A percentile compares a stretch with the other conserved stretches of the same genome.
These are phyloP conservation scores for Somateria mollissima DNA, from an alignment of 2,797 vertebrate genomes.

Conservation along the genomic window DNA sequence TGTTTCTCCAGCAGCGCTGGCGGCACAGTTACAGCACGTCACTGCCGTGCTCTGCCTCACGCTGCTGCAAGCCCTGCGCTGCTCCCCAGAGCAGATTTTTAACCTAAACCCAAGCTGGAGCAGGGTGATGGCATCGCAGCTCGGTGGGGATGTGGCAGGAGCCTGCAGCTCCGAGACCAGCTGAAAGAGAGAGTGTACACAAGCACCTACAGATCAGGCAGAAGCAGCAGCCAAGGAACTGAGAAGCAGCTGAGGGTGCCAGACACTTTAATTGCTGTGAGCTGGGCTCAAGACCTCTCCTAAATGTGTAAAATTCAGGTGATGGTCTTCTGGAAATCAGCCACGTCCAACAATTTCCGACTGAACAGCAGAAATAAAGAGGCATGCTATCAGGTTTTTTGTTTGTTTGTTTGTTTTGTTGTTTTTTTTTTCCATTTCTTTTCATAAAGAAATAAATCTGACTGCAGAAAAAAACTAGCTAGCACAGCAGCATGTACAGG, in stretches of 20 bases:
- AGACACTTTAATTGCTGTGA: background rate
- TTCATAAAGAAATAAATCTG: background rate
- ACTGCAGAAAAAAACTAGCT: background rate
- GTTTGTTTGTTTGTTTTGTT: no score
- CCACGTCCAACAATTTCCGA: background rate
- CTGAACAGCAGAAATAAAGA: background rate
- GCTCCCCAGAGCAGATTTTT: background rate
- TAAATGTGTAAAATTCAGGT: background rate
- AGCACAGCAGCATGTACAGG: background rate
- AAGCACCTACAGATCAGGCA: background rate
- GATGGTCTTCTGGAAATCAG: background rate
- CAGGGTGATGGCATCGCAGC: background rate
- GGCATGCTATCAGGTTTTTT: no score
- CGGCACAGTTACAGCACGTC: accelerated
- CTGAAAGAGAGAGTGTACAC: accelerated
- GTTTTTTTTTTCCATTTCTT: background rate
- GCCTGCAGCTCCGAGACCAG: background rate
- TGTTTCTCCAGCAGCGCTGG: background rate
- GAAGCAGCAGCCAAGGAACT: background rate
- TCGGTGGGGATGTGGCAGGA: accelerated
- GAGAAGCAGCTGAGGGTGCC: background rate
- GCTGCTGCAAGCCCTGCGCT: background rate
- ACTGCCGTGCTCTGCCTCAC: accelerated
- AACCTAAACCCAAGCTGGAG: background rate
- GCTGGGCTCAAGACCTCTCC: background rate